phyloP scores from a whole-genome alignment of 2,113 vertebrate genomes.

The Gallinago paraguaiae region DNA sequence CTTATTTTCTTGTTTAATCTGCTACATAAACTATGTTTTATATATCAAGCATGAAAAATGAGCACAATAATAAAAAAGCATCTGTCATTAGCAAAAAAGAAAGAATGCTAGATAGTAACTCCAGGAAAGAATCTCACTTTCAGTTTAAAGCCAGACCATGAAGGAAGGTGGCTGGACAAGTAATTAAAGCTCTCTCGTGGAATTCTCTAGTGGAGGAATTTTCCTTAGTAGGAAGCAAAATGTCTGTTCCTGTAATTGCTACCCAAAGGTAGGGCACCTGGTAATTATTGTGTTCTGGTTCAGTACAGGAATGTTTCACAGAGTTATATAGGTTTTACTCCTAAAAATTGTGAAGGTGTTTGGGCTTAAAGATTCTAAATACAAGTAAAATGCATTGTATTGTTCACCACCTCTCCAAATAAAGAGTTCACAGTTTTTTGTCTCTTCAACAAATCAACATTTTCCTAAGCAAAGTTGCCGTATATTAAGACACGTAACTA shows the following conservation, averaged over 20 bases:
- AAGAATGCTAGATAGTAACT: background rate
- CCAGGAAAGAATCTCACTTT: background rate
- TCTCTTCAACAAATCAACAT: background rate
- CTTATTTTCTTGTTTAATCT: background rate
- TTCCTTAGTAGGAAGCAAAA: background rate
- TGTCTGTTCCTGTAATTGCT: background rate
- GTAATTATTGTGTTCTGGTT: background rate
- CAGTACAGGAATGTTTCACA: background rate
- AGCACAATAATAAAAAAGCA: background rate
- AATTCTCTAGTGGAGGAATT: background rate
- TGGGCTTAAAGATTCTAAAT: background rate
- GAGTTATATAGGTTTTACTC: background rate
- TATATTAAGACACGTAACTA: background rate
- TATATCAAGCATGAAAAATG: background rate
- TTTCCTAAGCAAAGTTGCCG: background rate
- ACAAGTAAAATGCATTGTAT: accelerated
- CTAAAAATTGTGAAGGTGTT: background rate
- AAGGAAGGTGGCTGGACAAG: background rate
- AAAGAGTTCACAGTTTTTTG: background rate
- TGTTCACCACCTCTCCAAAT: background rate
- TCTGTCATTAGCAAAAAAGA: background rate
- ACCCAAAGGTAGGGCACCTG: background rate
- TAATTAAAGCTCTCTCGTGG: background rate
- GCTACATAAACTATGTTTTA: background rate
- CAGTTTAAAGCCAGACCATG: background rate